A percentile compares a stretch with the other conserved stretches of the same genome.
phyloP scores from a whole-genome alignment of 2,113 vertebrate genomes.

The Drymodes brunneopygia region DNA sequence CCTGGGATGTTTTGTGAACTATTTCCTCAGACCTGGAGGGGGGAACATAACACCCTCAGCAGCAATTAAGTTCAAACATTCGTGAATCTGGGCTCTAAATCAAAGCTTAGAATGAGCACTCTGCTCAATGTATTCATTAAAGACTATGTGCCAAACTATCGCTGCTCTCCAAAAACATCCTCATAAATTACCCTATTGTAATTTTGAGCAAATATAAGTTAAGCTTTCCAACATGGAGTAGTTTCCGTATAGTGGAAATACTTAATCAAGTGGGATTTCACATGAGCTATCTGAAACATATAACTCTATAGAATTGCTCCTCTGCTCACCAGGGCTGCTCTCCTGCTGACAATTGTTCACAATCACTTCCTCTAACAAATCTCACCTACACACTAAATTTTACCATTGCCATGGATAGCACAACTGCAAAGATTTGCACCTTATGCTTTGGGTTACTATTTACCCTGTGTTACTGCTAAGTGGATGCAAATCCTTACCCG shows the following conservation, averaged over 20 bases:
- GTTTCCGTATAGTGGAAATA: neutral
- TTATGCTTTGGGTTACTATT: neutral
- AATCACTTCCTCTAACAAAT: neutral
- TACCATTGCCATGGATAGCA: neutral
- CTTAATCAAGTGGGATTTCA: neutral
- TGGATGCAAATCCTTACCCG: neutral
- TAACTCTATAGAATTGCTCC: neutral
- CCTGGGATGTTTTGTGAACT: neutral
- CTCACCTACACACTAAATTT: neutral
- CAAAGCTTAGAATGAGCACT: neutral
- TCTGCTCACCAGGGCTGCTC: neutral
- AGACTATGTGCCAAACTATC: neutral
- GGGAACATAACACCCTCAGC: neutral
- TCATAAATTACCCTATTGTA: neutral
- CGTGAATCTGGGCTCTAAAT: neutral
- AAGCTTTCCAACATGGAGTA: neutral
- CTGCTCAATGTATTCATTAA: neutral
- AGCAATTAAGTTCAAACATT: neutral
- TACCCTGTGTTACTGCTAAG: neutral
- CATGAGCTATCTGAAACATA: neutral
- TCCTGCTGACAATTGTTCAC: neutral
- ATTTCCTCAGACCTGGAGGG: neutral
- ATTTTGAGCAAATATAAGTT: neutral
- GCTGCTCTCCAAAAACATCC: neutral
- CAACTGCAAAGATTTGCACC: neutral